Conservation (phyloP, 2,113 vertebrate genomes). For the Gymnorhina tibicen region DNA sequence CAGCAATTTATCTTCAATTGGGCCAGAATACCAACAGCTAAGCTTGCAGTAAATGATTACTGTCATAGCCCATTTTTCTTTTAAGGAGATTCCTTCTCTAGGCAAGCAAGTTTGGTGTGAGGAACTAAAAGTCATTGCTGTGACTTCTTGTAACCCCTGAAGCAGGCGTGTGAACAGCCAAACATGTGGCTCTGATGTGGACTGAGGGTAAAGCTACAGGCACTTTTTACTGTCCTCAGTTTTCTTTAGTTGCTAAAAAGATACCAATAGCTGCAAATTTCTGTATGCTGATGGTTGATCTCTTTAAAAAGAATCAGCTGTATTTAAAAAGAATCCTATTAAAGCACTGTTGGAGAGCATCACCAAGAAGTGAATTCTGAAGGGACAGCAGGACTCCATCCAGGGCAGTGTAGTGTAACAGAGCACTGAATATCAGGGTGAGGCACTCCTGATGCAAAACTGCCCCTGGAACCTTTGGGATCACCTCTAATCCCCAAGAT, state of each 20-base stretch:
- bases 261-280: neutral
- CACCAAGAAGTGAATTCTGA: neutral
- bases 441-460: neutral
- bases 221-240: conserved; percentile 60
- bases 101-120: conserved; percentile 25
- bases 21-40: neutral
- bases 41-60: neutral
- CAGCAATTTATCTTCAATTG: neutral
- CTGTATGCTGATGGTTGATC: accelerated
- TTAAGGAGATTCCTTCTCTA: neutral
- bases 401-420: neutral
- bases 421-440: neutral
- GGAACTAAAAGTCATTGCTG: conserved; percentile 43
- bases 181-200: conserved; percentile 66
- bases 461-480: neutral
- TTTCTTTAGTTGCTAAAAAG: neutral
- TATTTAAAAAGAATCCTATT: neutral
- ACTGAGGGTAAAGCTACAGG: neutral
- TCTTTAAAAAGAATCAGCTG: neutral
- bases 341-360: neutral
- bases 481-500: neutral
- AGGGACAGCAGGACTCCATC: neutral
- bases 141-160: conserved; percentile 63
- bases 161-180: conserved; percentile 66
- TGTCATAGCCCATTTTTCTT: neutral